phyloP scores from a whole-genome alignment of 2,888 invertebrate species.

The Hemicrepidius hirtus region DNA sequence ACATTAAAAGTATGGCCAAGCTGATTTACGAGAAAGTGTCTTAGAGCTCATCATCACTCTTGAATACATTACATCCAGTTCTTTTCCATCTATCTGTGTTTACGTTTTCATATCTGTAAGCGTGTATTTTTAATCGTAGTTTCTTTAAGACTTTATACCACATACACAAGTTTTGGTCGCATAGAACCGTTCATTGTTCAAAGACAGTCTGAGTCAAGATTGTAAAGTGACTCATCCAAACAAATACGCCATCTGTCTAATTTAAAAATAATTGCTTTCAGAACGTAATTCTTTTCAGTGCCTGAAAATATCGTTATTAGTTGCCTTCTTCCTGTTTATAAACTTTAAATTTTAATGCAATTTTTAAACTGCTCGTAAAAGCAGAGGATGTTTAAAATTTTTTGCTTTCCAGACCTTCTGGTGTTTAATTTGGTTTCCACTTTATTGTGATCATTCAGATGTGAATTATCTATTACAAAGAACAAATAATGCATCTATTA shows the following conservation, averaged over 20 bases:
- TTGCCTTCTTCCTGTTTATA: background rate
- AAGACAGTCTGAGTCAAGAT: background rate
- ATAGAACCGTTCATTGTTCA: background rate
- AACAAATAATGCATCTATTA: background rate
- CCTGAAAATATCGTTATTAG: slow-evolving; percentile 7
- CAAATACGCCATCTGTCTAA: slow-evolving; percentile 10
- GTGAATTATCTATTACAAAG: background rate
- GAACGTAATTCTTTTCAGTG: background rate
- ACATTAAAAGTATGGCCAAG: no score
- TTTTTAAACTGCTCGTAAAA: background rate
- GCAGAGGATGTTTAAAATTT: no score
- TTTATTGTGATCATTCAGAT: background rate
- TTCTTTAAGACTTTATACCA: no score
- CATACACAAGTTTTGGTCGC: no score
- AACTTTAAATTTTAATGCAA: background rate
- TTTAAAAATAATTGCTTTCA: slow-evolving; percentile 10
- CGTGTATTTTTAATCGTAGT: no score
- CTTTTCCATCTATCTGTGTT: no score
- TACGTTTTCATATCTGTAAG: no score
- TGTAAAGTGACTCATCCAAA: slow-evolving; percentile 5
- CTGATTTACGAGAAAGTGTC: no score
- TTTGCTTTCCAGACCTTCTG: no score
- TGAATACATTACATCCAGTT: no score
- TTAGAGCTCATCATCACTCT: no score
- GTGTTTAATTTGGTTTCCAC: background rate